A percentile compares a stretch with the other conserved stretches of the same genome.
These are phyloP conservation scores for Sebastes fasciatus DNA, from an alignment of 2,113 vertebrate genomes.

Conservation along the genomic window DNA sequence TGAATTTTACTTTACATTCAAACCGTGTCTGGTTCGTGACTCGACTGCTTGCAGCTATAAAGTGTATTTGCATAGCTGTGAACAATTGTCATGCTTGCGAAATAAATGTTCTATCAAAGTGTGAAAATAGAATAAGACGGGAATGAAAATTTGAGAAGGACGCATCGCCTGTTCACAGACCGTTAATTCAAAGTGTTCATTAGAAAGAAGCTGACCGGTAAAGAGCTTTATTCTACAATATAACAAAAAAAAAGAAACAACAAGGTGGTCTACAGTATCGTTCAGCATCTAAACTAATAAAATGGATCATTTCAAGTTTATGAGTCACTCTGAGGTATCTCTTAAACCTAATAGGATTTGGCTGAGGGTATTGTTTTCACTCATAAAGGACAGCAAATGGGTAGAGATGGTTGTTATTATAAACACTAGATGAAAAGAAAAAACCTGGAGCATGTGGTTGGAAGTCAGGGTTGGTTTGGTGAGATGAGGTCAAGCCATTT, in stretches of 20 bases:
- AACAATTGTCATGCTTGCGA: background rate
- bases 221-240: slow-evolving; percentile 6
- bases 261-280: background rate
- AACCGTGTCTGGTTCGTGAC: background rate
- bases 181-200: background rate
- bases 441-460: background rate
- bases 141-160: slow-evolving; percentile 1
- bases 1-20: background rate
- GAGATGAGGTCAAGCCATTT: background rate
- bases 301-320: slow-evolving; percentile 18
- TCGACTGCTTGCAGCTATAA: background rate
- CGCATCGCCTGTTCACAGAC: background rate
- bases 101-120: background rate
- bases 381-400: slow-evolving; percentile 7
- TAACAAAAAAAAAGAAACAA: background rate
- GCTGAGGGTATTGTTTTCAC: background rate
- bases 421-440: background rate
- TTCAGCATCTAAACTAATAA: background rate
- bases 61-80: too few species aligned
- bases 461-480: too few species aligned
- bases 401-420: background rate
- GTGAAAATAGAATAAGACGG: background rate
- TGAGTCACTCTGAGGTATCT: slow-evolving; percentile 12
- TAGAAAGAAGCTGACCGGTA: background rate
- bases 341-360: slow-evolving; percentile 7